phyloP scores from a whole-genome alignment of 2,888 invertebrate genomes.

The Lycophotia porphyrea region DNA sequence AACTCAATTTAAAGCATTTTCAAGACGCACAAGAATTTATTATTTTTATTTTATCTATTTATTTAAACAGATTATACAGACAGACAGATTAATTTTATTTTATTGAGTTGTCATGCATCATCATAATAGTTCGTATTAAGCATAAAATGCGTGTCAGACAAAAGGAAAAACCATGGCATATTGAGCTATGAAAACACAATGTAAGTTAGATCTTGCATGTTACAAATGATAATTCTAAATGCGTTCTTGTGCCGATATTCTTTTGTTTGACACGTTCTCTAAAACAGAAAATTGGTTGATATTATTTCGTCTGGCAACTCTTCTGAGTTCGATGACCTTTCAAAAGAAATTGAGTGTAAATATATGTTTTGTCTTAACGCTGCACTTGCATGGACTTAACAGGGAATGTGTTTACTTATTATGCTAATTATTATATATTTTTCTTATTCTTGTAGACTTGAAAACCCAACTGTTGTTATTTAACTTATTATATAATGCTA shows the following conservation, averaged over 20 bases:
- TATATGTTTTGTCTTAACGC: slow-evolving; percentile 78
- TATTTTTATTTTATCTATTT: background rate
- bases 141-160: slow-evolving; percentile 6
- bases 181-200: background rate
- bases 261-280: slow-evolving; percentile 6
- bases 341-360: slow-evolving; percentile 58
- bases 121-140: slow-evolving; percentile 12
- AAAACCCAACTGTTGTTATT: slow-evolving; percentile 15
- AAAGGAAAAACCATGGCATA: background rate
- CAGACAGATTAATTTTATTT: too few relatives aligned
- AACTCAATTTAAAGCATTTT: background rate
- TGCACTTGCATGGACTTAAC: slow-evolving; percentile 86
- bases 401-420: slow-evolving; percentile 83
- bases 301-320: slow-evolving; percentile 33
- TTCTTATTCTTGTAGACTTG: slow-evolving; percentile 27
- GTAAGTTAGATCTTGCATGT: slow-evolving; percentile 5
- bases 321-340: slow-evolving; percentile 7
- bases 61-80: too few relatives aligned
- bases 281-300: slow-evolving; percentile 22
- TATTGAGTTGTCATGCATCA: slow-evolving; percentile 35
- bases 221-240: background rate
- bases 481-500: slow-evolving; percentile 10
- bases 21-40: background rate
- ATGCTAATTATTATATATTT: slow-evolving; percentile 40
- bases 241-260: background rate